Base-by-base conservation (phyloP, 1,140 invertebrate genomes). In the Carcinoscorpius rotundicauda region DNA sequence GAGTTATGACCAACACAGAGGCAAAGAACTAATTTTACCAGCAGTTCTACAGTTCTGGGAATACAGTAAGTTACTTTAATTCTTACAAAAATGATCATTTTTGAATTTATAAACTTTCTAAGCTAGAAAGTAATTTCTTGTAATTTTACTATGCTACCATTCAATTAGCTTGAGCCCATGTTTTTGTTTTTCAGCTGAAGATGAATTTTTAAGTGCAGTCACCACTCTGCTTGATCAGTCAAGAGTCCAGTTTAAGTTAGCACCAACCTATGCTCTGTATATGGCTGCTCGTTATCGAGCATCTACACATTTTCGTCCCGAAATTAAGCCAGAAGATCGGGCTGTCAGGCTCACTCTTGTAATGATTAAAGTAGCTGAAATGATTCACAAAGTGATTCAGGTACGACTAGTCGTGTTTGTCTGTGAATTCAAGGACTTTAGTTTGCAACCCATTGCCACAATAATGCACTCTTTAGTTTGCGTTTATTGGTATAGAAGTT, bases 201-300 rank as follows among this genome's bases (percentile, higher is more conserved):
- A 94, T 74, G 84, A 87, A 57, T 93, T 97, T 77, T 80, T 97
- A 11, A 84, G 87, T 68, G 85, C 88, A 9, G 86, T 95, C 65
- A 89, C 97, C 68, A 85, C 87, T 9, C 86, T 92, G 69, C 82
- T 95, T 58, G 92, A 95, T 77, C 89, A 74, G 29, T 73, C 70
- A 63, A 66, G 73, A 51, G 75, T 81, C 3, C 78, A 80, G 71
- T 83, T 83, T 71, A 82, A 82, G 76, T 80, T 98, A 57, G 90
- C 94, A 3, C 93, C 94, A 1, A 93, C 94, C 4, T 98, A 97
- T 76, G 91, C 92, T 0, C 82, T 97, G 3, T 98, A 98, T 76
- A 82, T 98, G 73, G 92, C 90, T 68, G 89, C 91, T 56, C 83
- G 82, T 49, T 94, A 94, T 75, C 83, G 93, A 58, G 91, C 94